These are phyloP conservation scores for Tapirus terrestris DNA, from an alignment of 2,113 vertebrate species.

Conservation along the genomic window DNA sequence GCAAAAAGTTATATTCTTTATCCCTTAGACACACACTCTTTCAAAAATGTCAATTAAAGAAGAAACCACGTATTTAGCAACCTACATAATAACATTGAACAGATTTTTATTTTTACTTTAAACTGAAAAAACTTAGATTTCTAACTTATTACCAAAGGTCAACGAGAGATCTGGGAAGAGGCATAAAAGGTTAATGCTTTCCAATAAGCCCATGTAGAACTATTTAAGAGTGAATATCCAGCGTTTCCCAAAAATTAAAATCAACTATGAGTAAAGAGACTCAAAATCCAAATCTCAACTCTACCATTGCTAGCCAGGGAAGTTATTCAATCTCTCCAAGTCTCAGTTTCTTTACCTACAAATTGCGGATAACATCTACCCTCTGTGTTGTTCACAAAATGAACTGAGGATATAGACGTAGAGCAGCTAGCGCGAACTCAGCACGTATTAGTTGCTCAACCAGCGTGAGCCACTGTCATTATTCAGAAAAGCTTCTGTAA, in stretches of 20 bases:
- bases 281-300: not conserved
- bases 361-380: no score
- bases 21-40: not conserved
- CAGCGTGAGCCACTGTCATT: not conserved
- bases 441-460: not conserved
- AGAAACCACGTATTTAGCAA: not conserved
- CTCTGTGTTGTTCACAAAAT: not conserved
- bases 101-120: constrained; percentile 50
- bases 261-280: not conserved
- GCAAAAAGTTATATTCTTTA: not conserved
- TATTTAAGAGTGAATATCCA: not conserved
- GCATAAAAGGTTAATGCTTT: not conserved
- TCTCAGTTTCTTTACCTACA: not conserved
- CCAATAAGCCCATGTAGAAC: not conserved
- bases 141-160: constrained; percentile 38
- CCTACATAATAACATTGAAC: not conserved
- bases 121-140: not conserved
- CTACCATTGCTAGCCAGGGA: not conserved
- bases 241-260: not conserved
- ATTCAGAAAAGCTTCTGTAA: not conserved
- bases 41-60: not conserved
- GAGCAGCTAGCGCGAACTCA: not conserved
- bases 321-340: not conserved
- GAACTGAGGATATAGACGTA: not conserved
- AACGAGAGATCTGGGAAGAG: not conserved